Conservation (phyloP, 2,797 vertebrate genomes). For the Microchirus variegatus region DNA sequence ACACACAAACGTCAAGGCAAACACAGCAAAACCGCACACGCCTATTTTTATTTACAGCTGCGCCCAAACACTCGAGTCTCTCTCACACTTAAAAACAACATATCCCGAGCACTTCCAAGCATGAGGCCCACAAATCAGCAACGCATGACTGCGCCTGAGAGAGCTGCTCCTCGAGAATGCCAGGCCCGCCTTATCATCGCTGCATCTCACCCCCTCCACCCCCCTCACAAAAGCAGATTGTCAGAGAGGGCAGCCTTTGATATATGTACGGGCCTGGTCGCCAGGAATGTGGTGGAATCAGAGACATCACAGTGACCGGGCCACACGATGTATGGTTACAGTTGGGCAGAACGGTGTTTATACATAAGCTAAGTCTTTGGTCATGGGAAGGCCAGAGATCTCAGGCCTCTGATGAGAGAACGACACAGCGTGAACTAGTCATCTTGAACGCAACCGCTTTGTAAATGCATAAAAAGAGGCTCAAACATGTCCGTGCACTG, state of each 20-base stretch:
- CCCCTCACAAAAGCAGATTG: slow-evolving; percentile 70
- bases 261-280: slow-evolving; percentile 70
- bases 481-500: neutral
- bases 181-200: slow-evolving; percentile 69
- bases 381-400: slow-evolving; percentile 44
- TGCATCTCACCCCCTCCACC: no score
- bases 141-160: slow-evolving; percentile 72
- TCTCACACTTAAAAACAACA: slow-evolving; percentile 55
- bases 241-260: slow-evolving; percentile 73
- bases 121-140: slow-evolving; percentile 71
- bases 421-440: slow-evolving; percentile 43
- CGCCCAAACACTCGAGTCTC: slow-evolving; percentile 48
- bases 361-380: slow-evolving; percentile 31
- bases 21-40: slow-evolving; percentile 5
- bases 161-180: slow-evolving; percentile 71
- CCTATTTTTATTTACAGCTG: slow-evolving; percentile 62
- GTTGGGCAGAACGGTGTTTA: slow-evolving; percentile 26
- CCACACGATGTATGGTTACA: slow-evolving; percentile 61
- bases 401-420: slow-evolving; percentile 31
- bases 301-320: slow-evolving; percentile 63
- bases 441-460: slow-evolving; percentile 22
- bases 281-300: slow-evolving; percentile 79
- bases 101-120: slow-evolving; percentile 50
- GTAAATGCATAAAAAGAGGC: neutral
- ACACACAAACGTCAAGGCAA: slow-evolving; percentile 30